Base-by-base conservation (phyloP, 2,113 vertebrate genomes). In the Tetrax tetrax region DNA sequence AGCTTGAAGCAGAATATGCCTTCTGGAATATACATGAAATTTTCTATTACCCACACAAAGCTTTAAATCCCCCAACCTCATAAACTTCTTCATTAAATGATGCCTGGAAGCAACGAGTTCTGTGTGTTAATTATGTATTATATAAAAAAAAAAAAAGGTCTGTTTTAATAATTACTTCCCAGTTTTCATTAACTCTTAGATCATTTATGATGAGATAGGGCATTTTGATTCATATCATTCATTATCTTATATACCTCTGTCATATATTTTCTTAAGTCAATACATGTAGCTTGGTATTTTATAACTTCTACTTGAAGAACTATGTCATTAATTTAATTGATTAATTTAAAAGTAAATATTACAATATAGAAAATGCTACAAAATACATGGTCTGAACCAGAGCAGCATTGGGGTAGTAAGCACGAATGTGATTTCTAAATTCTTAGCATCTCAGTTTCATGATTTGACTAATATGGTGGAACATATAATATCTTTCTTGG, bases 51-150 rank as follows among this genome's bases (percentile, higher is more conserved):
- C 47, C 60, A 70, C 43, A 48, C 54, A 80, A 57, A 54, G 23
- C 53, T 63, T 57, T 78, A 88, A 72, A 43, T 0, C 3, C 50
- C 53, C n/a, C 82, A 83, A 18, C 41, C 31, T 77, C 65, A 83
- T 75, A 92, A 92, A 92, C 21, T 29, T 89, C 94, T 93, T 95
- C 95, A 94, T 96, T 96, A 96, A 96, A 87, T 75, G 64, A 43
- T 95, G 91, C 91, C 95, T 97, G 47, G 64, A 70, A 96, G 93
- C 96, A 89, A 56, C 38, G 60, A 86, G 18, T 92, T 96, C 82
- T 50, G 35, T 59, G 54, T 54, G 31, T 96, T 97, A 96, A 97
- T 96, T 95, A 96, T 74, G 43, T 74, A 81, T 90, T 93, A 92
- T 81, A 93, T 93, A 61, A 43, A 43, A 43, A 43, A 81, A 91